phyloP scores from a whole-genome alignment of 2,888 invertebrate species.

The Chaetoderma sp. region DNA sequence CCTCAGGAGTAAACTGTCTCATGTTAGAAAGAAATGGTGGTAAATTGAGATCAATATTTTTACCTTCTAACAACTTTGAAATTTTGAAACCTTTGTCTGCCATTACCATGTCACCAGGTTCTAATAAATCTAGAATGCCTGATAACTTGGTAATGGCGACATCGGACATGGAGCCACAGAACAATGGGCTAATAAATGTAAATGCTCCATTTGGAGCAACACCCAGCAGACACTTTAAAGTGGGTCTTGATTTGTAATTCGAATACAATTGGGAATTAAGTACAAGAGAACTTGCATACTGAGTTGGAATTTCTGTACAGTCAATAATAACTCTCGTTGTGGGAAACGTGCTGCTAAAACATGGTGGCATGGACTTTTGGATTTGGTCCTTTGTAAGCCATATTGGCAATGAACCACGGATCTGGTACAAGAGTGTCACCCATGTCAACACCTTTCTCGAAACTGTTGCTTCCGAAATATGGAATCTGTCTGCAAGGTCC shows the following conservation, averaged over 20 bases:
- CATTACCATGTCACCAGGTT: conserved; percentile 30
- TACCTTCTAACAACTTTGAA: conserved; percentile 17
- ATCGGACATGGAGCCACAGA: conserved; percentile 28
- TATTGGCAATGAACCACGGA: too few species aligned
- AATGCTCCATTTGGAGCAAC: conserved; percentile 27
- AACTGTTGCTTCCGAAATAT: too few species aligned
- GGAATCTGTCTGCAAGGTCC: too few species aligned
- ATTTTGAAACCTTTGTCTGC: conserved; percentile 33
- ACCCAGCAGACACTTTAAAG: conserved; percentile 27
- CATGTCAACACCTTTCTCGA: too few species aligned
- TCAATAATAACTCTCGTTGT: conserved; percentile 31
- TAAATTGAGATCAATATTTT: conserved; percentile 11
- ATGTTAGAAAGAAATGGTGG: too few species aligned
- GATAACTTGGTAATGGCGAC: conserved; percentile 10
- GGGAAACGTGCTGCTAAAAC: too few species aligned
- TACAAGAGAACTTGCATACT: conserved; percentile 22
- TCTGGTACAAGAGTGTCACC: too few species aligned
- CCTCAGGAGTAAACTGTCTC: too few species aligned
- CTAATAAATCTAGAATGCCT: conserved; percentile 26
- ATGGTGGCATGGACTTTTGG: too few species aligned
- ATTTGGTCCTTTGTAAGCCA: too few species aligned
- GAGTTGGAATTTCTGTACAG: conserved; percentile 34
- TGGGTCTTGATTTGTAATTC: conserved; percentile 29
- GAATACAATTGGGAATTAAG: conserved; percentile 31
- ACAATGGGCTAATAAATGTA: conserved; percentile 28